Evolutionary conservation across 2,113 vertebrate species (phyloP).

Genomic region (Larimichthys polyactis): DNA sequence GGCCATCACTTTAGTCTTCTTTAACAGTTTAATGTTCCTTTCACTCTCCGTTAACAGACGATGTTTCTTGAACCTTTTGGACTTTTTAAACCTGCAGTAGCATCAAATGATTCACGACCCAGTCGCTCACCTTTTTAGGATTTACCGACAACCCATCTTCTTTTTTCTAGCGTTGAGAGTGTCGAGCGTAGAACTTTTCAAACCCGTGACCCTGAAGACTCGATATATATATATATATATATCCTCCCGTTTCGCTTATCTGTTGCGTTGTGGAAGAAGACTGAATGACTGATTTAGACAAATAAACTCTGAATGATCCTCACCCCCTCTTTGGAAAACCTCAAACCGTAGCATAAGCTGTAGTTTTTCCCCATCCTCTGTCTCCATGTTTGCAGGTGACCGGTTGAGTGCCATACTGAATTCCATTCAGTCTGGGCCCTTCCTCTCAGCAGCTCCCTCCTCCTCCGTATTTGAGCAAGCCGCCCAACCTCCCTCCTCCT

Average conservation of each 20-base stretch:
- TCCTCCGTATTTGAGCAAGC: conserved; percentile 99
- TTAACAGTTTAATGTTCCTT: background rate
- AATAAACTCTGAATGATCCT: conserved; percentile 57
- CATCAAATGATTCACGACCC: background rate
- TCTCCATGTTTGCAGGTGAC: conserved; percentile 99
- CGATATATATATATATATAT: background rate
- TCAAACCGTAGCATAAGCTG: conserved; percentile 88
- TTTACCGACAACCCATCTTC: background rate
- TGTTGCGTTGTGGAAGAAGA: conserved; percentile 39
- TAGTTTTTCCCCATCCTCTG: conserved; percentile 93
- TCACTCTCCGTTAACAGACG: too few relatives aligned
- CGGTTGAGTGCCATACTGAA: conserved; percentile 99
- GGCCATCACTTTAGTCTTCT: background rate
- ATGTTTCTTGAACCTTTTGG: background rate
- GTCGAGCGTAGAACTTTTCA: background rate
- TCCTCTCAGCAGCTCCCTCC: conserved; percentile 93
- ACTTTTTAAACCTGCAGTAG: background rate
- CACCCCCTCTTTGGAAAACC: conserved; percentile 57
- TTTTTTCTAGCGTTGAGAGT: too few relatives aligned
- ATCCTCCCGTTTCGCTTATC: conserved; percentile 38
- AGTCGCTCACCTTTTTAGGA: background rate
- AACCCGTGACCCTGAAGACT: conserved; percentile 2
- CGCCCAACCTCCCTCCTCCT: conserved; percentile 92
- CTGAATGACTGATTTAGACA: conserved; percentile 40
- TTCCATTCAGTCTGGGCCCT: conserved; percentile 99